These are phyloP conservation scores for Chauna torquata DNA, from an alignment of 2,113 vertebrate species.

Conservation along the genomic window DNA sequence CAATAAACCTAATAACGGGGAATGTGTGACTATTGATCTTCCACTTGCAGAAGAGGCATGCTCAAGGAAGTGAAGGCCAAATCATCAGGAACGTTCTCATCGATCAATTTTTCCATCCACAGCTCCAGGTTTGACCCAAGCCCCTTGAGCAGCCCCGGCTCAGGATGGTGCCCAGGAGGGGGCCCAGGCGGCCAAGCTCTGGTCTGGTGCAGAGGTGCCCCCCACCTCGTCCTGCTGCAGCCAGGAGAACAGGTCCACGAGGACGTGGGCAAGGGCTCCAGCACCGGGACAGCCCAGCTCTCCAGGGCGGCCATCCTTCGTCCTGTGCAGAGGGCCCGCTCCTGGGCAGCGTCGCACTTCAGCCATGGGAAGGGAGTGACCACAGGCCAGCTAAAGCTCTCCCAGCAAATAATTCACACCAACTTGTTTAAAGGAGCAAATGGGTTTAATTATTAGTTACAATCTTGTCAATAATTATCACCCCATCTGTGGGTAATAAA, in stretches of 20 bases:
- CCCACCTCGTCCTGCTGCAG: not conserved
- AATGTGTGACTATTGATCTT: not conserved
- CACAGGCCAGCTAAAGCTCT: constrained; percentile 44
- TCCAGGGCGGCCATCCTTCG: not conserved
- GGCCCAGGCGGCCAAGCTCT: not conserved
- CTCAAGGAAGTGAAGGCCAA: not conserved
- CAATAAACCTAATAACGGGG: not conserved
- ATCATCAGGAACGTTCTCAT: not conserved
- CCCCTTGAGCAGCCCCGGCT: not conserved
- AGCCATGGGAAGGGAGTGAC: constrained; percentile 4
- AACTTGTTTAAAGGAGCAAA: constrained; percentile 77
- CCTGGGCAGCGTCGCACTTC: not conserved
- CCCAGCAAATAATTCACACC: constrained; percentile 75
- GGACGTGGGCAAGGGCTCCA: not conserved
- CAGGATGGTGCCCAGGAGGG: not conserved
- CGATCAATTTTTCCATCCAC: not conserved
- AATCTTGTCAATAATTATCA: constrained; percentile 90
- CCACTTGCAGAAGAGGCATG: not conserved
- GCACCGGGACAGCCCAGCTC: not conserved
- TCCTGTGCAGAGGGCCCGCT: not conserved
- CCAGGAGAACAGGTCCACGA: not conserved
- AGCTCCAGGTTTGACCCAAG: not conserved
- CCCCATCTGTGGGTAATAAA: constrained; percentile 92
- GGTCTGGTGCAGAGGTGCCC: no score
- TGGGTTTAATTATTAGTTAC: constrained; percentile 84